A percentile compares a stretch with the other conserved stretches of the same genome.
Conservation (phyloP, 1,140 invertebrate species). For the Antheraea pernyi region DNA sequence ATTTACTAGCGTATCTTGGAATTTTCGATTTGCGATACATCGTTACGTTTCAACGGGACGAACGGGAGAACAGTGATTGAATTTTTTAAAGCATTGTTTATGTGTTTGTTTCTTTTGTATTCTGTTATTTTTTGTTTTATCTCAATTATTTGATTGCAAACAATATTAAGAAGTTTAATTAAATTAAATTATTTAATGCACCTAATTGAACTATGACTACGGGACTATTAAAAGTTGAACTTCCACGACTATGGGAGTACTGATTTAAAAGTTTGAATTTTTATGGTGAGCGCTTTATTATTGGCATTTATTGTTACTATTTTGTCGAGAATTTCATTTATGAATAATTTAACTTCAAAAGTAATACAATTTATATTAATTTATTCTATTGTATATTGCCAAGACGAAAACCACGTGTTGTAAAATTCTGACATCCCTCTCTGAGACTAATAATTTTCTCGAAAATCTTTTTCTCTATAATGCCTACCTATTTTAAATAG, state of each 20-base stretch:
- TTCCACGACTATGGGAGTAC: no score
- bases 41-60: background rate
- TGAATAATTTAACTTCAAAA: background rate
- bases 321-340: background rate
- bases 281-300: no score
- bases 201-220: no score
- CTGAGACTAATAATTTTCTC: slow-evolving; percentile 44
- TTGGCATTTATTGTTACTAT: background rate
- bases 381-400: background rate
- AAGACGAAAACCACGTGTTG: slow-evolving; percentile 1
- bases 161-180: no score
- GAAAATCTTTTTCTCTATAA: slow-evolving; percentile 58
- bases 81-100: background rate
- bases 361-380: background rate
- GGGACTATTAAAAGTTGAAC: no score
- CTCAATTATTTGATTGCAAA: background rate
- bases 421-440: slow-evolving; percentile 35
- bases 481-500: slow-evolving; percentile 76
- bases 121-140: background rate
- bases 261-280: no score
- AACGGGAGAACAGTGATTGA: background rate
- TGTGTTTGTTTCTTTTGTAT: background rate
- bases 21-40: slow-evolving; percentile 1
- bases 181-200: no score
- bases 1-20: slow-evolving; percentile 4